Base-by-base conservation (phyloP, 2,797 vertebrate species). In the Gallinago stenura region DNA sequence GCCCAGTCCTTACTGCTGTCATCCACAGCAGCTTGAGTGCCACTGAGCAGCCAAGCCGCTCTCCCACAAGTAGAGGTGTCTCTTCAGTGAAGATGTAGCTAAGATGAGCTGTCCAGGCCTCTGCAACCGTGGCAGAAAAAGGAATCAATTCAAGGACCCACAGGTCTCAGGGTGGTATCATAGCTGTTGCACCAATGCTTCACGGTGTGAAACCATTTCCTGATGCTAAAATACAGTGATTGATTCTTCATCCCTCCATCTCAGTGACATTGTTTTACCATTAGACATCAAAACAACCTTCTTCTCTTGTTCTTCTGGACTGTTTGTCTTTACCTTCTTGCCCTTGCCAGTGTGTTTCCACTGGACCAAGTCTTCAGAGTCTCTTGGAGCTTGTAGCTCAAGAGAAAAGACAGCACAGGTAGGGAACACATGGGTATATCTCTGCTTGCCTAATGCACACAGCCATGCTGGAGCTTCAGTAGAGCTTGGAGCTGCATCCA, bases 391-490 rank as follows among this genome's bases (percentile, higher is more conserved):
- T 43, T 60, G 51, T 12, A 28, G 25, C 3, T 11, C 22, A 72
- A 17, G 46, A 77, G 43, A 31, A 66, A 70, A 26, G 11, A 37
- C 19, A 56, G 54, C 20, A 21, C 25, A 65, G 35, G 7, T 1
- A 12, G 10, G 60, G 15, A 62, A 57, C 3, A 10, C 7, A 2
- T 1, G 8, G 9, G 37, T 22, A 1, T 30, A 3, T 21, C 6
- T 21, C 6, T 81, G 7, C 45, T 53, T 64, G 19, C 11, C 7
- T 5, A 8, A 28, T 0, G 19, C 45, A 11, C 0, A 0, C 6
- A 46, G 60, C 11, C 2, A 0, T 6, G 28, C 1, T 41, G 25
- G 37, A 53, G 41, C 0, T 2, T 21, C 31, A 35, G 41, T 5
- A 82, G 20, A 54, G 12, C 64, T 64, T 0, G 0, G 56, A 64